These are phyloP conservation scores for Melanostoma scalare DNA, from an alignment of 2,888 invertebrate genomes.

Conservation along the genomic window DNA sequence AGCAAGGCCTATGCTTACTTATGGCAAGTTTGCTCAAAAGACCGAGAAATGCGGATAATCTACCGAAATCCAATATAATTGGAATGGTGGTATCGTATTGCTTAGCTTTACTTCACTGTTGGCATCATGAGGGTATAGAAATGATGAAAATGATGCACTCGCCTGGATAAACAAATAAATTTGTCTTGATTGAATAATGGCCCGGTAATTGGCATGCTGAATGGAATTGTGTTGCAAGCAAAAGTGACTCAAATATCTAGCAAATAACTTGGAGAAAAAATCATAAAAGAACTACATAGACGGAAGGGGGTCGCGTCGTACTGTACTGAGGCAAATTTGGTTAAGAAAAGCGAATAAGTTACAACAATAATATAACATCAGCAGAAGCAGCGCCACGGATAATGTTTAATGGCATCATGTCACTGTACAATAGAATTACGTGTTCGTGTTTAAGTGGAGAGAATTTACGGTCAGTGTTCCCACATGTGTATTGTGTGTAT, in stretches of 20 bases:
- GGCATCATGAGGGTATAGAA: slow-evolving; percentile 66
- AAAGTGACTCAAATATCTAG: slow-evolving; percentile 78
- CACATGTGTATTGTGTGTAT: slow-evolving; percentile 11
- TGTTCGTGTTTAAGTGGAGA: slow-evolving; percentile 69
- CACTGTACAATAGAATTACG: slow-evolving; percentile 71
- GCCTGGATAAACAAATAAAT: slow-evolving; percentile 82
- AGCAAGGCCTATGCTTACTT: slow-evolving; percentile 14
- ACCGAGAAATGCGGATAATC: slow-evolving; percentile 56
- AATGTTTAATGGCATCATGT: slow-evolving; percentile 73
- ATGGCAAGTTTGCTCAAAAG: slow-evolving; percentile 15
- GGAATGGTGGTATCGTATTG: slow-evolving; percentile 63
- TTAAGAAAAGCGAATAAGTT: slow-evolving; percentile 70
- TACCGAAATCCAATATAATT: slow-evolving; percentile 64
- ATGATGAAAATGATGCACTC: slow-evolving; percentile 73
- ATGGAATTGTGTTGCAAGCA: slow-evolving; percentile 83
- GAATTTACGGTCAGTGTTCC: slow-evolving; percentile 70
- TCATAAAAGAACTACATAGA: slow-evolving; percentile 44
- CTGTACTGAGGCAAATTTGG: slow-evolving; percentile 51
- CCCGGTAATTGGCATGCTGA: slow-evolving; percentile 82
- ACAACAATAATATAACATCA: slow-evolving; percentile 16
- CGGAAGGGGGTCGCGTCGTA: neutral
- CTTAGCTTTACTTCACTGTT: slow-evolving; percentile 36
- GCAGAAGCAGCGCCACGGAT: slow-evolving; percentile 67
- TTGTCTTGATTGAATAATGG: slow-evolving; percentile 82
- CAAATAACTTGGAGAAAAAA: slow-evolving; percentile 68